Conservation (phyloP, 92 coral and sea anemone genomes). For the Actinostola sp. region DNA sequence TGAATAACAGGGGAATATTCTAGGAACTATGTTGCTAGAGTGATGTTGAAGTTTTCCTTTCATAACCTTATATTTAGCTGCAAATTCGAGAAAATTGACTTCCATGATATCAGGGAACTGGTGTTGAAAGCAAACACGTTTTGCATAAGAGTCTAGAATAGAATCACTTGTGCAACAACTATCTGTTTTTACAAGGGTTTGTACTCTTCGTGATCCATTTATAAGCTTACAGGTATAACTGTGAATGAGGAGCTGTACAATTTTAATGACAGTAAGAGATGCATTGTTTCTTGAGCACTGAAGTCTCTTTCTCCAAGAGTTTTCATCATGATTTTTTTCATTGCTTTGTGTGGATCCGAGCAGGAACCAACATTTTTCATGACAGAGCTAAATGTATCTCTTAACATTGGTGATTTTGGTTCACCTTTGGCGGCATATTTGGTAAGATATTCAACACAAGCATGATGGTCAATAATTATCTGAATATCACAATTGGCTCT, state of each 20-base stretch:
- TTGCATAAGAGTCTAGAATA: constrained; percentile 64
- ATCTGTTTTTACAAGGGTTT: neutral
- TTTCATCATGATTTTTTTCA: constrained; percentile 50
- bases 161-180: neutral
- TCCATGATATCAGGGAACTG: constrained; percentile 37
- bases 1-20: constrained; percentile 60
- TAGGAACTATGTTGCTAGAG: constrained; percentile 47
- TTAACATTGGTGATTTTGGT: constrained; percentile 44
- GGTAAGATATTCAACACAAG: constrained; percentile 57
- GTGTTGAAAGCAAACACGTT: constrained; percentile 41
- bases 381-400: constrained; percentile 38
- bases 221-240: constrained; percentile 31
- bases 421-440: constrained; percentile 70
- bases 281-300: constrained; percentile 71
- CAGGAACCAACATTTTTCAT: constrained; percentile 15
- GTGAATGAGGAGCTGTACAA: too few species aligned
- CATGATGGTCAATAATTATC: constrained; percentile 56
- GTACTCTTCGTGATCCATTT: constrained; percentile 29
- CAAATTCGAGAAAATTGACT: constrained; percentile 57
- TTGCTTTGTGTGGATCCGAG: constrained; percentile 20
- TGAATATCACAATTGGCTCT: constrained; percentile 65
- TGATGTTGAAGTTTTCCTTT: constrained; percentile 36
- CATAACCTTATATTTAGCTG: constrained; percentile 24
- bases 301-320: constrained; percentile 59
- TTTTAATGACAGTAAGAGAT: constrained; percentile 43